phyloP scores from a whole-genome alignment of 1,140 invertebrate species.

The Lordiphosa mommai region DNA sequence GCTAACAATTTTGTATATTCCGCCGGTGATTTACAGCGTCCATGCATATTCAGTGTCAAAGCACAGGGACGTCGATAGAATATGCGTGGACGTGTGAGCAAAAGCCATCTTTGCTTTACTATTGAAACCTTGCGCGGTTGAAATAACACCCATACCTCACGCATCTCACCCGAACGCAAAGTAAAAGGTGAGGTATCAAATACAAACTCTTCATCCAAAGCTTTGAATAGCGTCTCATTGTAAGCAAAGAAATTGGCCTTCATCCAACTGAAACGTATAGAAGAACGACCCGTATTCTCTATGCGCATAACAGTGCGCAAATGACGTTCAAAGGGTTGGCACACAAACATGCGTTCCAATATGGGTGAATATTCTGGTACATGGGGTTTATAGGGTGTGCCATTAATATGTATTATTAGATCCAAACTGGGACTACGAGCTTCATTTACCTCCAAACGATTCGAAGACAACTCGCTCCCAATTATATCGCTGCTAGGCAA shows the following conservation, averaged over 20 bases:
- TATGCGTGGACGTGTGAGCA: slow-evolving; percentile 28
- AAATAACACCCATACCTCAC: slow-evolving; percentile 34
- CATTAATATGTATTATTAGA: slow-evolving; percentile 47
- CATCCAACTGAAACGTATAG: slow-evolving; percentile 36
- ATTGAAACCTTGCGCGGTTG: slow-evolving; percentile 39
- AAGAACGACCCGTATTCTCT: slow-evolving; percentile 41
- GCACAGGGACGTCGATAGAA: slow-evolving; percentile 29
- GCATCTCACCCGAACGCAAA: slow-evolving; percentile 19
- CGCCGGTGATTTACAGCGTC: slow-evolving; percentile 39
- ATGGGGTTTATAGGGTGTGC: slow-evolving; percentile 17
- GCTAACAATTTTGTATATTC: slow-evolving; percentile 37
- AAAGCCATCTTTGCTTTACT: slow-evolving; percentile 49
- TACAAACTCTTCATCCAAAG: slow-evolving; percentile 21
- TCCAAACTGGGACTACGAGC: too few species aligned
- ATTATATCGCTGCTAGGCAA: not conserved
- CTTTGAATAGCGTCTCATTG: slow-evolving; percentile 25
- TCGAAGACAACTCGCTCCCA: too few species aligned
- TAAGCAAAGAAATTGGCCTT: slow-evolving; percentile 33
- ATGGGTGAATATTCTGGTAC: slow-evolving; percentile 33
- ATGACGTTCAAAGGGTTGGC: slow-evolving; percentile 46
- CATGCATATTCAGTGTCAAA: slow-evolving; percentile 45
- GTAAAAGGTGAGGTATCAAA: slow-evolving; percentile 34
- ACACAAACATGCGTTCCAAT: slow-evolving; percentile 41
- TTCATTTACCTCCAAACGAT: too few species aligned
- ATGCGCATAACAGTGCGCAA: slow-evolving; percentile 48